These are phyloP conservation scores for Drosophila melanogaster DNA, from an alignment of 1,140 invertebrate species.

Conservation along the genomic window DNA sequence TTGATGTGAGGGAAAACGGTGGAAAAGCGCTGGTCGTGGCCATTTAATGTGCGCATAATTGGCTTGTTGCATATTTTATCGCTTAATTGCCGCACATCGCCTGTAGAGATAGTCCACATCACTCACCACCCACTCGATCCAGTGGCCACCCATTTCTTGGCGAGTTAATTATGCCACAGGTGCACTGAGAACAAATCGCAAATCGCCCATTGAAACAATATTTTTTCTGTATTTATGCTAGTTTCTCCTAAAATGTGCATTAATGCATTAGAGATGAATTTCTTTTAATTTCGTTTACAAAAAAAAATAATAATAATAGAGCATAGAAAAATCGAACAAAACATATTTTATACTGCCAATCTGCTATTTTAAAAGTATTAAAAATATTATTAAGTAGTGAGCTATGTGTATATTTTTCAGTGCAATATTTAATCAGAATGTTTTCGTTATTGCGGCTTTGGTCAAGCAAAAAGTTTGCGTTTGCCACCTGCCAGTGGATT, in stretches of 20 bases:
- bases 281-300: neutral
- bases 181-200: constrained; percentile 4
- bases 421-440: constrained; percentile 7
- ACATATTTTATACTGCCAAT: too few species aligned
- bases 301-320: neutral
- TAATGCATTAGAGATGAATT: too few species aligned
- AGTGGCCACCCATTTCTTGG: constrained; percentile 1
- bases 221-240: neutral
- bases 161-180: constrained; percentile 9
- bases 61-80: constrained; percentile 76
- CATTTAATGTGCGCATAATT: constrained; percentile 78
- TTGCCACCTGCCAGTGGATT: neutral
- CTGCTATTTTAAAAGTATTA: too few species aligned
- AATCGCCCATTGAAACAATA: neutral
- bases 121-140: constrained; percentile 16
- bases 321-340: neutral
- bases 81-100: constrained; percentile 62
- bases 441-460: neutral
- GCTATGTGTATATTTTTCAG: neutral
- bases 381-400: too few species aligned
- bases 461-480: neutral
- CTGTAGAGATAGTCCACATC: constrained; percentile 7
- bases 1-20: constrained; percentile 28
- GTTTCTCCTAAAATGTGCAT: too few species aligned
- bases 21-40: constrained; percentile 12